A percentile compares a stretch with the other conserved stretches of the same genome.
phyloP scores from a whole-genome alignment of 1,140 invertebrate species.

The Bombyx mandarina region DNA sequence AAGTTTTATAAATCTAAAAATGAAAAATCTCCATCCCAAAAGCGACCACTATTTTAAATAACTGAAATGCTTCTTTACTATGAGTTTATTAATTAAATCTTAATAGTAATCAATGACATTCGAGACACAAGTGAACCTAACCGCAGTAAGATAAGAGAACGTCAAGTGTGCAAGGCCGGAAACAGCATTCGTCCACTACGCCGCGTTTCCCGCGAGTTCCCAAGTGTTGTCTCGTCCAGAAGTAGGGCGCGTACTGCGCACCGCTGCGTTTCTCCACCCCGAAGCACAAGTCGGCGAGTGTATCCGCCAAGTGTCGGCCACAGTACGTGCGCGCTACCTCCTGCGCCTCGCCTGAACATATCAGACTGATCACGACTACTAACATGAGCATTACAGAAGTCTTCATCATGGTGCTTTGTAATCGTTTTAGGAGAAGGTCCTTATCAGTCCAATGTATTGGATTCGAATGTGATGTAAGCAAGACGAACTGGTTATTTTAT shows the following conservation, averaged over 20 bases:
- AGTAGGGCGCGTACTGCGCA: background rate
- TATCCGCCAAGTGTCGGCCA: slow-evolving; percentile 4
- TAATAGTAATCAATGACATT: no score
- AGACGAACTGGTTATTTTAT: background rate
- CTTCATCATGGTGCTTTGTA: no score
- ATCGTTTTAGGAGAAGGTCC: no score
- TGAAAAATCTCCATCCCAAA: no score
- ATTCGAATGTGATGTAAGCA: background rate
- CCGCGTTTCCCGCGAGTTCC: background rate
- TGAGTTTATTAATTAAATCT: no score
- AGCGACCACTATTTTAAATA: no score
- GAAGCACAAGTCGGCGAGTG: slow-evolving; percentile 4
- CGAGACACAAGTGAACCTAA: no score
- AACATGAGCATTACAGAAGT: background rate
- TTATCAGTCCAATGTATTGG: no score
- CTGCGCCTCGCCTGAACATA: background rate
- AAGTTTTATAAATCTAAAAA: no score
- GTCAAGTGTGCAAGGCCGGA: slow-evolving; percentile 3
- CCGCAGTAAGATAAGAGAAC: slow-evolving; percentile 1
- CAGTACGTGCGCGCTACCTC: slow-evolving; percentile 2
- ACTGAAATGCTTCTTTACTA: no score
- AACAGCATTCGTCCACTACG: slow-evolving; percentile 5
- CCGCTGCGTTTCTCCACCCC: slow-evolving; percentile 3
- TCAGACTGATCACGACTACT: background rate
- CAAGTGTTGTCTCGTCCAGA: background rate